These are phyloP conservation scores for Acrocephalus scirpaceus DNA, from an alignment of 2,797 vertebrate genomes.

Conservation along the genomic window DNA sequence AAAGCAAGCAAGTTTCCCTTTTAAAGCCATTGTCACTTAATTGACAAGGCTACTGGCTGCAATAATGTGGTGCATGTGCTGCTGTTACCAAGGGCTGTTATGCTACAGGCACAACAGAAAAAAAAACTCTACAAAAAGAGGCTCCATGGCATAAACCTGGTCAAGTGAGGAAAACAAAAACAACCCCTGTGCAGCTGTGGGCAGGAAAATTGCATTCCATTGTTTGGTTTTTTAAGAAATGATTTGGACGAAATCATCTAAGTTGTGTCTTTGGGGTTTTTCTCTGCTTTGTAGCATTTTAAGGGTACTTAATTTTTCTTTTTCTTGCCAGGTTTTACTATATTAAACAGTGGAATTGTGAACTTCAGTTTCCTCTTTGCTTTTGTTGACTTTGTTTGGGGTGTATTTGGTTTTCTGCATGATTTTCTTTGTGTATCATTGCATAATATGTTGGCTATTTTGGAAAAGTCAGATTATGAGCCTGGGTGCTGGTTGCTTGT, in stretches of 20 bases:
- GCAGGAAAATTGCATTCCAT: not conserved
- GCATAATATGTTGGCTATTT: not conserved
- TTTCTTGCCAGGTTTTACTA: not conserved
- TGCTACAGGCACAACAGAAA: fast-evolving
- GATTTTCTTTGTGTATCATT: not conserved
- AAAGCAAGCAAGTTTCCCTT: not conserved
- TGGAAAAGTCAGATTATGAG: not conserved
- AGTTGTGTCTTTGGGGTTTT: fast-evolving
- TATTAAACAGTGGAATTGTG: not conserved
- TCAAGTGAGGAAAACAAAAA: not conserved
- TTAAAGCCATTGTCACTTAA: not conserved
- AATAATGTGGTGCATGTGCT: not conserved
- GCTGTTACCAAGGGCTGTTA: not conserved
- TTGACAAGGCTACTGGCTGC: not conserved
- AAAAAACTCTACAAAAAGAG: not conserved
- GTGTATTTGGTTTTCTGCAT: not conserved
- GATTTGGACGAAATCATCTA: not conserved
- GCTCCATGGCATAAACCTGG: not conserved
- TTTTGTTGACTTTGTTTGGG: not conserved
- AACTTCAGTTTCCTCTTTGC: not conserved
- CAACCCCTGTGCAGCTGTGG: not conserved
- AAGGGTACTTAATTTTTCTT: not conserved
- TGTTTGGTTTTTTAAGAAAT: fast-evolving
- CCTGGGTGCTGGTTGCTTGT: not conserved
- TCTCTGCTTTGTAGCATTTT: not conserved